phyloP scores from a whole-genome alignment of 2,888 invertebrate genomes.

The Slavum lentiscoides region DNA sequence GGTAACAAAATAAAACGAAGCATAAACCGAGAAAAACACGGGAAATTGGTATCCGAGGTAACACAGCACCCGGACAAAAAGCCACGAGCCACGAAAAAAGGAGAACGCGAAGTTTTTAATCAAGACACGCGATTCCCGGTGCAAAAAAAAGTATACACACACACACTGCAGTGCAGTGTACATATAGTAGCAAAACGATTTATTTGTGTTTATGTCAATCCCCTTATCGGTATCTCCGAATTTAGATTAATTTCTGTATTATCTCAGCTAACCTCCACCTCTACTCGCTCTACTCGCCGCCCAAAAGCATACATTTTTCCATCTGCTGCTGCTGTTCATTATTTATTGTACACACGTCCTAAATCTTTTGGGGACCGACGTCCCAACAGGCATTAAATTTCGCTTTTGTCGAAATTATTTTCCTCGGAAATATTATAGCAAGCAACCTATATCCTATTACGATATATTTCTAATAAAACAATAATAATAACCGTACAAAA shows the following conservation, averaged over 20 bases:
- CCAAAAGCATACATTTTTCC: slow-evolving; percentile 11
- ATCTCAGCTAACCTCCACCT: background rate
- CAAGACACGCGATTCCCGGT: slow-evolving; percentile 30
- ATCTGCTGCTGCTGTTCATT: background rate
- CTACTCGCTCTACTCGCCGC: background rate
- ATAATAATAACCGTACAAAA: background rate
- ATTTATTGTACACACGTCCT: slow-evolving; percentile 14
- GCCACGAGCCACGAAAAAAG: background rate
- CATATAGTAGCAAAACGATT: slow-evolving; percentile 10
- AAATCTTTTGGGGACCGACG: slow-evolving; percentile 1
- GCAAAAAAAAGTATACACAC: background rate
- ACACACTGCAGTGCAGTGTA: no score
- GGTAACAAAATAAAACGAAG: background rate
- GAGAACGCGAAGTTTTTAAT: slow-evolving; percentile 23
- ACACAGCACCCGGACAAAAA: background rate
- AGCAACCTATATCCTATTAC: background rate
- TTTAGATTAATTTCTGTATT: slow-evolving; percentile 41
- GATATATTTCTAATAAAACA: background rate
- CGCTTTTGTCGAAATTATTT: slow-evolving; percentile 29
- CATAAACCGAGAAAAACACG: background rate
- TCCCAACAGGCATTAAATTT: slow-evolving; percentile 36
- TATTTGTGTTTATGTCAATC: slow-evolving; percentile 45
- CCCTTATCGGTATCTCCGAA: slow-evolving; percentile 22
- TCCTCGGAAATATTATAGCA: slow-evolving; percentile 3
- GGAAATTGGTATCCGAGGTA: slow-evolving; percentile 29